These are phyloP conservation scores for Pharmacophagus antenor DNA, from an alignment of 2,888 invertebrate genomes.

Conservation along the genomic window DNA sequence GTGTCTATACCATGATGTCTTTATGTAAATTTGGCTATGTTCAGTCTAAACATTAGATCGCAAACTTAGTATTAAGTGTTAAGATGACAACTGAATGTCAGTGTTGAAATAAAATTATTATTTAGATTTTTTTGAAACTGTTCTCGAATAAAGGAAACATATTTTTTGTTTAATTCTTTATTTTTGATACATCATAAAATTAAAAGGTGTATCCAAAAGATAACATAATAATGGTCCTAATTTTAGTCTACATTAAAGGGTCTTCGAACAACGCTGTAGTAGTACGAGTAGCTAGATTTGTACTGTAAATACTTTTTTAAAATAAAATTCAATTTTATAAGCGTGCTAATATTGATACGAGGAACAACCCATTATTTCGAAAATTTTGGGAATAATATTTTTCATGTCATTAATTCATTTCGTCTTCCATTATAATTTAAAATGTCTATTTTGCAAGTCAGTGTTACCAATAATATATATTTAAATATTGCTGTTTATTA, in stretches of 20 bases:
- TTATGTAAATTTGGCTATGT: slow-evolving; percentile 14
- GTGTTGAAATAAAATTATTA: slow-evolving; percentile 6
- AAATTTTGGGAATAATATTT: slow-evolving; percentile 41
- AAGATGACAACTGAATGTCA: slow-evolving; percentile 22
- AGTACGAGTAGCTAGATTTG: slow-evolving; percentile 55
- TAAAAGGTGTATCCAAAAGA: slow-evolving; percentile 9
- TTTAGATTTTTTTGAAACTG: no score
- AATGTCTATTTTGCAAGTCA: slow-evolving; percentile 23
- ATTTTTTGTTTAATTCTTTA: background rate
- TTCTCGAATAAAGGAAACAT: no score
- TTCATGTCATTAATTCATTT: slow-evolving; percentile 53
- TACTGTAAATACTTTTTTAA: slow-evolving; percentile 67
- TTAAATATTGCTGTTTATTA: slow-evolving; percentile 25
- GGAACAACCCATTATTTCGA: slow-evolving; percentile 41
- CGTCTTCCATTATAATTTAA: slow-evolving; percentile 60
- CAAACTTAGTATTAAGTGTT: slow-evolving; percentile 17
- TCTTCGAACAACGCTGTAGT: slow-evolving; percentile 58
- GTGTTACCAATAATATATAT: slow-evolving; percentile 29
- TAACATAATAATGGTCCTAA: slow-evolving; percentile 43
- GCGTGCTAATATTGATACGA: slow-evolving; percentile 51
- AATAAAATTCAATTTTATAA: slow-evolving; percentile 64
- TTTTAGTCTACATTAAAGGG: slow-evolving; percentile 46
- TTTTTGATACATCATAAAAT: slow-evolving; percentile 6
- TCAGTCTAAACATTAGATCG: slow-evolving; percentile 5
- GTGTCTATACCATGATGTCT: slow-evolving; percentile 22